These are phyloP conservation scores for Cotesia chilonis DNA, from an alignment of 1,140 invertebrate species.

Conservation along the genomic window DNA sequence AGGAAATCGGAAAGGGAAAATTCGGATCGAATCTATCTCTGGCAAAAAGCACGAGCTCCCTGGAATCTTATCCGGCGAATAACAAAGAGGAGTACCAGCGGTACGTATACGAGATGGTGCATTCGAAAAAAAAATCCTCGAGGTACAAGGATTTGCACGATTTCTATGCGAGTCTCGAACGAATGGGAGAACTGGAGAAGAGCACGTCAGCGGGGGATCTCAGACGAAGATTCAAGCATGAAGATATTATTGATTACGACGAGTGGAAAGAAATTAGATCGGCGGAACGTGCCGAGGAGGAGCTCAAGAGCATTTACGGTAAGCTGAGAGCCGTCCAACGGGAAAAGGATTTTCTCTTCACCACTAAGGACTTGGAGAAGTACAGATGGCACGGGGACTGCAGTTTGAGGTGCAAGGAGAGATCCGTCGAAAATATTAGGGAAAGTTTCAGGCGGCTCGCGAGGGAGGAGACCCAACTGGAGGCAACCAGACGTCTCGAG, in stretches of 20 bases:
- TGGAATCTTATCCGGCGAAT: slow-evolving; percentile 57
- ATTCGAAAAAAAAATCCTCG: slow-evolving; percentile 77
- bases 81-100: slow-evolving; percentile 72
- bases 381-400: slow-evolving; percentile 80
- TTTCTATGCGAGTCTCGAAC: slow-evolving; percentile 86
- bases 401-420: slow-evolving; percentile 82
- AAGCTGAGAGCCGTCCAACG: slow-evolving; percentile 82
- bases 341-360: slow-evolving; percentile 85
- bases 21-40: slow-evolving; percentile 59
- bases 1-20: slow-evolving; percentile 33
- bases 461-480: slow-evolving; percentile 63
- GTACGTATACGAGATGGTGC: slow-evolving; percentile 77
- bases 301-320: slow-evolving; percentile 78
- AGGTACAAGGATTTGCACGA: slow-evolving; percentile 86
- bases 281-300: slow-evolving; percentile 83
- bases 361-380: slow-evolving; percentile 74
- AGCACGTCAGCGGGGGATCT: slow-evolving; percentile 77
- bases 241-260: slow-evolving; percentile 87
- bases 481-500: slow-evolving; percentile 60
- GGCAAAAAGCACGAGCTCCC: slow-evolving; percentile 61
- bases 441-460: slow-evolving; percentile 74
- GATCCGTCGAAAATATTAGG: slow-evolving; percentile 85
- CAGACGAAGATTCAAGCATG: slow-evolving; percentile 74
- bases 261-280: slow-evolving; percentile 82
- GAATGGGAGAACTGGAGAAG: slow-evolving; percentile 83